These are phyloP conservation scores for Nymphalis polychloros DNA, from an alignment of 2,888 invertebrate species.

Conservation along the genomic window DNA sequence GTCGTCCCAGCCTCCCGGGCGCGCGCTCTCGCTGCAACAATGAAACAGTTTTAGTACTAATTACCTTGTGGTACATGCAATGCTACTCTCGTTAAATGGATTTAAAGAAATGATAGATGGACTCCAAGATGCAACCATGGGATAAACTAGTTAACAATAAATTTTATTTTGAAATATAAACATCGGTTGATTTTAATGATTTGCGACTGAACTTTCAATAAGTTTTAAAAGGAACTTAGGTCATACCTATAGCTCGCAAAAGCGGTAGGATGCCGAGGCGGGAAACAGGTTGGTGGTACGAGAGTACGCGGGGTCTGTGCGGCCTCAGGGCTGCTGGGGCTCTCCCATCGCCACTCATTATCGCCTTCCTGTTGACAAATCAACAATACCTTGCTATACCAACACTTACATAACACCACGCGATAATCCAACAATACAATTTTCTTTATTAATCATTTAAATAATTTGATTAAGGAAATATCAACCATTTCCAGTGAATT, in stretches of 20 bases:
- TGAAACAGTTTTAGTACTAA: constrained; percentile 14
- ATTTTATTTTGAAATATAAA: no score
- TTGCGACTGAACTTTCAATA: no score
- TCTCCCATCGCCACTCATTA: constrained; percentile 64
- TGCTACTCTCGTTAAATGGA: constrained; percentile 28
- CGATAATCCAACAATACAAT: background rate
- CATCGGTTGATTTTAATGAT: no score
- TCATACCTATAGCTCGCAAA: constrained; percentile 68
- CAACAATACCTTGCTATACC: background rate
- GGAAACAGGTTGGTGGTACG: constrained; percentile 70
- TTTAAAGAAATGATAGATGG: constrained; percentile 27
- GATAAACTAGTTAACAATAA: no score
- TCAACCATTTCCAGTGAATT: constrained; percentile 1
- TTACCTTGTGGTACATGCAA: constrained; percentile 11
- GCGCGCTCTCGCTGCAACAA: constrained; percentile 70
- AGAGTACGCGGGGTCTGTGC: constrained; percentile 69
- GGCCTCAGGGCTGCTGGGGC: constrained; percentile 68
- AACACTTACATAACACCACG: background rate
- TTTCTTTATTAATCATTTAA: background rate
- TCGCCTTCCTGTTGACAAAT: constrained; percentile 52
- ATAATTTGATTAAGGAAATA: background rate
- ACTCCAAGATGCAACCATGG: background rate
- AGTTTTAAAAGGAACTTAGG: background rate
- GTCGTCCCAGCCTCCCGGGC: constrained; percentile 65
- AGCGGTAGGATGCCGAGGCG: constrained; percentile 59